Conservation (phyloP, 2,113 vertebrate genomes). For the Pongo pygmaeus region DNA sequence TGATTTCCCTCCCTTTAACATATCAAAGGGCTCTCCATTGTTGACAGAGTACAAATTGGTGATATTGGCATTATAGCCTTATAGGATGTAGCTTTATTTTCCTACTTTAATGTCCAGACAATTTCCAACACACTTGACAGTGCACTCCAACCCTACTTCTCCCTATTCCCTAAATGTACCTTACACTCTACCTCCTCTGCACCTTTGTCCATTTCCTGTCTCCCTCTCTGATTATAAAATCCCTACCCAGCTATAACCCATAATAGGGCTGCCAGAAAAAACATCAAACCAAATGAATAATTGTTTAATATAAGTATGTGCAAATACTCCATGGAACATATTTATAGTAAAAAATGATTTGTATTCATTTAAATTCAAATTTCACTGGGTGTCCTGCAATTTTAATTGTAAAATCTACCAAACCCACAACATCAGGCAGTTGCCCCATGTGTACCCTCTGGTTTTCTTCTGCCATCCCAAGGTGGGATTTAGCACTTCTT, state of each 20-base stretch:
- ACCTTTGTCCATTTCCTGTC: background rate
- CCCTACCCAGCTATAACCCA: background rate
- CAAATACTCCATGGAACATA: background rate
- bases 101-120: background rate
- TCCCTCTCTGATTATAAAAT: background rate
- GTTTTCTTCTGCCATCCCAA: background rate
- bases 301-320: background rate
- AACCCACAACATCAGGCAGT: background rate
- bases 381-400: background rate
- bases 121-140: background rate
- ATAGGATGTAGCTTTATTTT: background rate
- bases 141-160: background rate
- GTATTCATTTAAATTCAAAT: conserved; percentile 31
- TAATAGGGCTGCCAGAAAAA: background rate
- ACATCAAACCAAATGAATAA: background rate
- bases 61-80: background rate
- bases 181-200: background rate
- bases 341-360: background rate
- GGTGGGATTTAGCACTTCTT: background rate
- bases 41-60: background rate
- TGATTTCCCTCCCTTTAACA: background rate
- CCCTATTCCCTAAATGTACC: background rate
- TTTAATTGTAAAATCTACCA: background rate
- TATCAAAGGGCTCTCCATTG: background rate
- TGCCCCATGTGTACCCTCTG: background rate